A percentile compares a stretch with the other conserved stretches of the same genome.
Evolutionary conservation across 2,888 invertebrate species (phyloP).

Genomic region (Pachycephus smyrnensis): DNA sequence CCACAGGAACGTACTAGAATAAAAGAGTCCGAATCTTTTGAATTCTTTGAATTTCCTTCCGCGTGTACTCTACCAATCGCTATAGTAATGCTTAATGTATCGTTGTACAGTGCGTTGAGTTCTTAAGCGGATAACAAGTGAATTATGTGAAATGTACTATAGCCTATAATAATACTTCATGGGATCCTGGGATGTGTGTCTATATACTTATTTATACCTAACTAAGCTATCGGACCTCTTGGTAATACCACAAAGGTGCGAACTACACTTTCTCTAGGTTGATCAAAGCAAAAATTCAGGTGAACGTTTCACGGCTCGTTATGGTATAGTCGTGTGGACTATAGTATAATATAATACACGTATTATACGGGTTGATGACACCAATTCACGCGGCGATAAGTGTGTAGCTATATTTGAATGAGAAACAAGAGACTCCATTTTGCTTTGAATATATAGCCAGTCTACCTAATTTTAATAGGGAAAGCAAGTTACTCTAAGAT

Average conservation of each 20-base stretch:
- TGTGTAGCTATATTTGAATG: background rate
- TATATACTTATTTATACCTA: background rate
- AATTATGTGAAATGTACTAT: background rate
- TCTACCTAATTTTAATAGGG: background rate
- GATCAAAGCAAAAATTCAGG: background rate
- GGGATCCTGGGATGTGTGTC: background rate
- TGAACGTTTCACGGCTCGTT: background rate
- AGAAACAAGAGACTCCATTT: background rate
- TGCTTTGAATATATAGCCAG: background rate
- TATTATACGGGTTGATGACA: background rate
- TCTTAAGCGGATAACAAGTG: background rate
- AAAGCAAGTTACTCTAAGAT: background rate
- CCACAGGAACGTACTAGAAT: background rate
- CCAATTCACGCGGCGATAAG: background rate
- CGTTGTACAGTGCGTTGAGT: background rate
- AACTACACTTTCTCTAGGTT: background rate
- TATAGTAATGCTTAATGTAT: background rate
- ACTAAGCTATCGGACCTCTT: background rate
- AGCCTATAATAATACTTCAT: background rate
- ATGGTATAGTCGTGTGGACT: background rate
- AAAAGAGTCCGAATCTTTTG: background rate
- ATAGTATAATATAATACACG: background rate
- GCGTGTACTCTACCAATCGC: background rate
- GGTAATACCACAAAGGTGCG: background rate
- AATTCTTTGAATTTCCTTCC: background rate